Base-by-base conservation (phyloP, 2,113 vertebrate genomes). In the Microcebus jonahi region DNA sequence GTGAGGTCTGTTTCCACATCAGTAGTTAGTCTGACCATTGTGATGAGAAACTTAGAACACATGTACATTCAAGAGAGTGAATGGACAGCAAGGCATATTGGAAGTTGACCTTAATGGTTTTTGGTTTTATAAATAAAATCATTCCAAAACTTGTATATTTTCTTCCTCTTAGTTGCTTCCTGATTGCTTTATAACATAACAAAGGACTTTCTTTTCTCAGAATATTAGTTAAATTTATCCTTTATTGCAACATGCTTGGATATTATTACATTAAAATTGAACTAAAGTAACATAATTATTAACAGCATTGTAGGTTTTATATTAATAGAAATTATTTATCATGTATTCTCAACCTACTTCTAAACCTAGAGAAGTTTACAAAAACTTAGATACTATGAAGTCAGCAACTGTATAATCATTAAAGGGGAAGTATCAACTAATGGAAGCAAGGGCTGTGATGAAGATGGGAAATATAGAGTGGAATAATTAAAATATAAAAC, bases 21-120 rank as follows among this genome's bases (percentile, higher is more conserved):
- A 90, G 34, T 96, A 71, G 97, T 96, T 71, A 86, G 57, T 80
- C 1, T 97, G 76, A 97, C 59, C 82, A 97, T 29, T 97, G 75
- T 84, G 76, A 67, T 95, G 73, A 97, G 68, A 90, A 96, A 75
- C 55, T 89, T 73, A 91, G 73, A 59, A 34, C 42, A 39, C 70
- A 86, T 73, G 79, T 1, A 11, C 20, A 83, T 29, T 88, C 57
- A 50, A 84, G 63, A 93, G 17, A 79, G 18, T 8, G 65, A 61
- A 92, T 92, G 42, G 42, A 96, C 45, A 97, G 91, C 90, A 70
- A 13, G 91, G 53, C 71, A 17, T 68, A 17, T 93, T 96, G 96
- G 57, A 90, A 92, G 42, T 79, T 81, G 67, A 65, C n/a, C 76
- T 96, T 67, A 15, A 82, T 75, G 3, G 39, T 45, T 96, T 88